phyloP scores from a whole-genome alignment of 1,140 invertebrate genomes.

The Kradibia gibbosae region DNA sequence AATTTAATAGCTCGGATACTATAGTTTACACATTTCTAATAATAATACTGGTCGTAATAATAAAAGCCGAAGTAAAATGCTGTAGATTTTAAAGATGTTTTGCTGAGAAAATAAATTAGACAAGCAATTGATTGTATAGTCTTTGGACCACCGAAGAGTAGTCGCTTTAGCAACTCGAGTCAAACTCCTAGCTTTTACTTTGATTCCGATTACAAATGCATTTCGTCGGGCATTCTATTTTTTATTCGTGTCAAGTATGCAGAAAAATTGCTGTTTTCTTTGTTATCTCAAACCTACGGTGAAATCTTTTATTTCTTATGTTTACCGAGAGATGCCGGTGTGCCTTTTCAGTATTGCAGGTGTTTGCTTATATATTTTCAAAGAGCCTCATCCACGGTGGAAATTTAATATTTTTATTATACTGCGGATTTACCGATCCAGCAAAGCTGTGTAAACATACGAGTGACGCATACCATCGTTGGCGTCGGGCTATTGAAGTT shows the following conservation, averaged over 20 bases:
- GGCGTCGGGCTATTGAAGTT: neutral
- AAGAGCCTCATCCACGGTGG: neutral
- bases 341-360: neutral
- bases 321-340: neutral
- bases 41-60: too few species aligned
- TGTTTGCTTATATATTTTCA: slow-evolving; percentile 1
- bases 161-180: neutral
- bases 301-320: neutral
- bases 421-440: neutral
- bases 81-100: too few species aligned
- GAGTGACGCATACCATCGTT: neutral
- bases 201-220: neutral
- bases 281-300: neutral
- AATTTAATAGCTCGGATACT: too few species aligned
- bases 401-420: neutral
- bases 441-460: neutral
- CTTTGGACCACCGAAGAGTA: neutral
- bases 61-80: too few species aligned
- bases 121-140: neutral
- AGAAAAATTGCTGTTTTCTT: neutral
- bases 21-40: too few species aligned
- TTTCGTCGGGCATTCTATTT: neutral
- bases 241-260: neutral
- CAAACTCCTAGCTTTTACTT: slow-evolving; percentile 6
- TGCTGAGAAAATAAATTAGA: too few species aligned